Evolutionary conservation across 2,888 invertebrate species (phyloP).

Genomic region (Digitonthophagus gazella): DNA sequence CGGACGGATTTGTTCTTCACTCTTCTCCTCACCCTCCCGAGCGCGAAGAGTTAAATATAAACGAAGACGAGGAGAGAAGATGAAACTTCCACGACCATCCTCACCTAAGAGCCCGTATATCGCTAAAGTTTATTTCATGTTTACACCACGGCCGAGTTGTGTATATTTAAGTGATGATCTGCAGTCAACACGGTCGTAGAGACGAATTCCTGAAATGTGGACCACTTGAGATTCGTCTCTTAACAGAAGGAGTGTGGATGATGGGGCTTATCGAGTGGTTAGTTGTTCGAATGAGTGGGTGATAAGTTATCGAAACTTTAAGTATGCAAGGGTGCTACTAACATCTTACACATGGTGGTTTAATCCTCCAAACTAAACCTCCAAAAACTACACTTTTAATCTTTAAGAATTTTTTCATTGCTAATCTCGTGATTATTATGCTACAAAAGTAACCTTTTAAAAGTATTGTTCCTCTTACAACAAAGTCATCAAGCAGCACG

Average conservation of each 20-base stretch:
- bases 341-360: conserved; percentile 24
- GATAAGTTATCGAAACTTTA: conserved; percentile 28
- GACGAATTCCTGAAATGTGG: not conserved
- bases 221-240: not conserved
- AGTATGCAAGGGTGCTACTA: conserved; percentile 27
- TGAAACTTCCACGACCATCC: not conserved
- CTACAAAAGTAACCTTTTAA: not conserved
- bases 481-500: not conserved
- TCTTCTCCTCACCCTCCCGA: not conserved
- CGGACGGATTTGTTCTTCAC: not conserved
- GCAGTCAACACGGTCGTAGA: not conserved
- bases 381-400: too few species aligned
- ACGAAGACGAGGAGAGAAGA: not conserved
- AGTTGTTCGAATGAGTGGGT: not conserved
- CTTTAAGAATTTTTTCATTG: too few species aligned
- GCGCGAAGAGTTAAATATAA: not conserved
- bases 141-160: conserved; percentile 31
- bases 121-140: conserved; percentile 25
- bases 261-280: not conserved
- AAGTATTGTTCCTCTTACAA: not conserved
- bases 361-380: not conserved
- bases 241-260: not conserved
- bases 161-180: conserved; percentile 32
- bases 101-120: not conserved
- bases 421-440: too few species aligned